These are phyloP conservation scores for Rutilus rutilus DNA, from an alignment of 2,113 vertebrate genomes.

Conservation along the genomic window DNA sequence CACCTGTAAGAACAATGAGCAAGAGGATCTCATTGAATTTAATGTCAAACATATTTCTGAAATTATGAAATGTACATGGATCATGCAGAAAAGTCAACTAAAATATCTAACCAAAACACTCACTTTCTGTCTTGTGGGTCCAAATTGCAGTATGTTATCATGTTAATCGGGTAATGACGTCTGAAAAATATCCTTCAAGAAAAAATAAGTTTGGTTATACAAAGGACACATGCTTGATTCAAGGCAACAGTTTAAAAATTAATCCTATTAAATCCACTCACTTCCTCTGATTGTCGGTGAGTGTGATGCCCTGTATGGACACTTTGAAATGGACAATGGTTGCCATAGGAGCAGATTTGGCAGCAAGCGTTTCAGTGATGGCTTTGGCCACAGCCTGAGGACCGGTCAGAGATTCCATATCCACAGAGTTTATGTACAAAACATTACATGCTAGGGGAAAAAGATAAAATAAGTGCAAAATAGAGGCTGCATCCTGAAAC, in stretches of 20 bases:
- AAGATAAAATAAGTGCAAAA: not conserved
- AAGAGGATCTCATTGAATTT: not conserved
- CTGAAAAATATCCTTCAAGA: conserved; percentile 90
- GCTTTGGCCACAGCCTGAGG: conserved; percentile 95
- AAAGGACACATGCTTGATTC: not conserved
- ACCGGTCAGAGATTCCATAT: conserved; percentile 96
- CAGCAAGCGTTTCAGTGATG: conserved; percentile 83
- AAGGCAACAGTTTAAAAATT: not conserved
- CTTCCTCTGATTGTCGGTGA: conserved; percentile 98
- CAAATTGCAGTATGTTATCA: conserved; percentile 89
- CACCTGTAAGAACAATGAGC: conserved; percentile 72
- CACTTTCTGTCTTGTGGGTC: conserved; percentile 96
- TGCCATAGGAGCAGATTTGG: conserved; percentile 80
- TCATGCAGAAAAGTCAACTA: not conserved
- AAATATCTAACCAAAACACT: conserved; percentile 63
- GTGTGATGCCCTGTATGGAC: conserved; percentile 92
- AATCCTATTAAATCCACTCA: conserved; percentile 71
- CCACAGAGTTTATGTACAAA: conserved; percentile 94
- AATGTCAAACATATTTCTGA: conserved; percentile 10
- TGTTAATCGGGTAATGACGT: conserved; percentile 93
- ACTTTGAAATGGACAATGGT: conserved; percentile 96
- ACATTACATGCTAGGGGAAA: conserved; percentile 87
- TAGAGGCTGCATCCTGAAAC: not conserved
- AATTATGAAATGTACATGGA: not conserved
- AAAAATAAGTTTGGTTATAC: not conserved